Base-by-base conservation (phyloP, 2,888 invertebrate genomes). In the Notodonta ziczac region DNA sequence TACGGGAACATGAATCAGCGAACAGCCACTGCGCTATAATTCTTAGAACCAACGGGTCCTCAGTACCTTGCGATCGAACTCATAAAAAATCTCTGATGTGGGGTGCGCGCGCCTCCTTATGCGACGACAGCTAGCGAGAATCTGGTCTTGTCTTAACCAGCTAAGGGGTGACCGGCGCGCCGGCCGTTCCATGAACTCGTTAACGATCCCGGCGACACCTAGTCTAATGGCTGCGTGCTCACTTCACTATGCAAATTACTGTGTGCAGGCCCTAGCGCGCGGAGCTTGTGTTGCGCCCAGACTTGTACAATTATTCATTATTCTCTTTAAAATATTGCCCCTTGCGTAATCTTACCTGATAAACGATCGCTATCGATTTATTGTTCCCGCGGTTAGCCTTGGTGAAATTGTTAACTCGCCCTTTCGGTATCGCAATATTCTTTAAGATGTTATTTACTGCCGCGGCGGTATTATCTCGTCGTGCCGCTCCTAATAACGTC, bases 181-280 rank as follows among this genome's bases (percentile, higher is more conserved):
- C 51, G 54, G n/a, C 57, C 10, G 67, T 84, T 86, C 85, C 82
- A 79, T 82, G 84, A 85, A 86, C 79, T 80, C 78, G 82, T 85
- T 85, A 81, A 76, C 73, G 73, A 76, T 70, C 71, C 65, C 69
- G 82, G 81, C 82, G 84, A 85, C 86, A 82, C 84, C 77, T 80
- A 70, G 82, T 84, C 83, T 84, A 83, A 85, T 83, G 66, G 59
- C 76, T 73, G 60, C 57, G 53, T 63, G 63, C 61, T 61, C 67
- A 66, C 75, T 83, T 82, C 81, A 75, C 77, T 84, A 85, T 85
- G 86, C 84, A 83, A 85, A 86, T 83, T 67, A 76, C 76, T 74
- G 61, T 70, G 67, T 65, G 64, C 65, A 62, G 60, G 63, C 66
- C 60, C 56, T 59, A 42, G 65, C 62, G 62, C 62, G 57, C 62